Evolutionary conservation across 30 jellyfish, hydroid and myxozoan genomes (phyloP), one percentile per base, ranked within the genome.

Genomic region (Aurelia sp.): DNA sequence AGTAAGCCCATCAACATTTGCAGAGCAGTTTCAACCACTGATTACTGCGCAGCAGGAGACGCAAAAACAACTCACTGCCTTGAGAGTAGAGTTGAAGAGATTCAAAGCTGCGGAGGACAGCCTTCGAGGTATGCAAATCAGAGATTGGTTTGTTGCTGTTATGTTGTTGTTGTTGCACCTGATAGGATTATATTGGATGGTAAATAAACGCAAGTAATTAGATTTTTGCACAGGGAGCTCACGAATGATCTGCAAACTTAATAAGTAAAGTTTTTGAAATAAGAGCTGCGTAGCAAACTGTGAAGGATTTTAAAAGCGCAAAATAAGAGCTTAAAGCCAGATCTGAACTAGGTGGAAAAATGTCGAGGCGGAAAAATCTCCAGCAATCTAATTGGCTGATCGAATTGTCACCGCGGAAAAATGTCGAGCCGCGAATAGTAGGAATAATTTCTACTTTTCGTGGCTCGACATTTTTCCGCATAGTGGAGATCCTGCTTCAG

Each of bases 41-140:
- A 63, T 81, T 11, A 79, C 76, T 7, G 23, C 88, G 41, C 96
- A 92, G 72, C 71, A 47, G 52, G 98, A 92, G 21, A 62, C 78
- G 37, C 81, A 81, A 18, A 63, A 82, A 53, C 96, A 85, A 19
- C 35, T 92, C 33, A 86, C 84, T 13, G 91, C 95, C 12, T 52
- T 92, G 86, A 74, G 98, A 41, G 17, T 66, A 70, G 98, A 92
- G 8, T 13, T 92, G 37, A 81, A 87, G 22, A 85, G 96, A 31
- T 67, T 85, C 60, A 67, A 53, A 73, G 82, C 47, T 27, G 51
- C 86, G 74, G 82, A 74, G 71, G 75, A 16, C 40, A 78, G 62
- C 8, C 27, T 74, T 44, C 18, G 66, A 6, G 91, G 96, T 60
- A 60, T 78, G 37, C 35, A 76, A 11, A 7, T 78, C 47, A 76